A percentile compares a stretch with the other conserved stretches of the same genome.
Conservation (phyloP, 2,888 invertebrate species). For the Harmothoe impar region DNA sequence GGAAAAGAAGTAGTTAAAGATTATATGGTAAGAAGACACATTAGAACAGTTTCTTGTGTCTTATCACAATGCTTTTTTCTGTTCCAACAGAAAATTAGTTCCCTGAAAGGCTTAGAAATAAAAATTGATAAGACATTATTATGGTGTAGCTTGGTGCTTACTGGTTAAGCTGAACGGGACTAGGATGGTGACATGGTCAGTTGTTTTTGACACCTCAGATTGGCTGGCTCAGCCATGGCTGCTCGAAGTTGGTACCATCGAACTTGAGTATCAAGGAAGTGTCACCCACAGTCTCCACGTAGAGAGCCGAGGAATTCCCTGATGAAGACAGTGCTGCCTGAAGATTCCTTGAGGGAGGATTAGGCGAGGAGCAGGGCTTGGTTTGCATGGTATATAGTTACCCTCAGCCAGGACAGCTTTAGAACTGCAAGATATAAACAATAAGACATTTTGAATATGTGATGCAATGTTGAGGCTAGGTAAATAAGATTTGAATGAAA, state of each 20-base stretch:
- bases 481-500: too few relatives aligned
- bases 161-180: conserved; percentile 91
- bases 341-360: conserved; percentile 89
- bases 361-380: conserved; percentile 92
- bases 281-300: conserved; percentile 93
- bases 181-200: conserved; percentile 90
- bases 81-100: too few relatives aligned
- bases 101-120: too few relatives aligned
- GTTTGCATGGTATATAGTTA: conserved; percentile 73
- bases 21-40: too few relatives aligned
- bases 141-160: conserved; percentile 83
- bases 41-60: background rate
- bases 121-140: too few relatives aligned
- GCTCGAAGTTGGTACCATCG: conserved; percentile 94
- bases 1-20: too few relatives aligned
- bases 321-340: conserved; percentile 89
- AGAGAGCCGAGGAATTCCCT: conserved; percentile 97
- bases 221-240: conserved; percentile 97
- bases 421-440: conserved; percentile 1
- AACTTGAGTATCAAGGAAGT: conserved; percentile 97
- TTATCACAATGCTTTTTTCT: too few relatives aligned
- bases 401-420: conserved; percentile 62
- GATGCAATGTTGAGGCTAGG: too few relatives aligned
- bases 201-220: conserved; percentile 94
- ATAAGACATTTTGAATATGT: too few relatives aligned